Conservation (phyloP, 2,113 vertebrate genomes). For the Antennarius striatus region DNA sequence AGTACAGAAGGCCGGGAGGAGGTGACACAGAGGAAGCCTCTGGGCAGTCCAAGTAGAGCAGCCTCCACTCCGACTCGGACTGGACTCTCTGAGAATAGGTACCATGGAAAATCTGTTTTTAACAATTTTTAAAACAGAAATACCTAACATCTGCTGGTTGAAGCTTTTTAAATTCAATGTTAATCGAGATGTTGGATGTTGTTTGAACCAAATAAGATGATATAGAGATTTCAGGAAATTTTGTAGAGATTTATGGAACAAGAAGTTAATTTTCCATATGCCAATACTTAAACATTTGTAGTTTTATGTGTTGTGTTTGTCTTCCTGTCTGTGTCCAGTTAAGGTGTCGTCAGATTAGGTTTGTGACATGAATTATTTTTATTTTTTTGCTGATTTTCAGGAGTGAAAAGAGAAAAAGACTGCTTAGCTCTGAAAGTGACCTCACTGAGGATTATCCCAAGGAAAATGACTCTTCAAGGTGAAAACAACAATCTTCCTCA, state of each 20-base stretch:
- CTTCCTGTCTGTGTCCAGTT: background rate
- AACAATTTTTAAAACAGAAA: no score
- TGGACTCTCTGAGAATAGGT: constrained; percentile 92
- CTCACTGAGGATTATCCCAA: constrained; percentile 96
- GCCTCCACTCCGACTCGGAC: constrained; percentile 83
- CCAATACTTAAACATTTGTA: no score
- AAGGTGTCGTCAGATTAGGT: background rate
- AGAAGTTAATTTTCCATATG: no score
- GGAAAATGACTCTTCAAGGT: constrained; percentile 98
- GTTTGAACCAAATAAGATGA: no score
- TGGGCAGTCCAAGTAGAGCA: constrained; percentile 83
- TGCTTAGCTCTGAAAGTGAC: constrained; percentile 84
- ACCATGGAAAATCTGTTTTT: constrained; percentile 5
- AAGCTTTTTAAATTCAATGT: no score
- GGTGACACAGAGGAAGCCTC: constrained; percentile 82
- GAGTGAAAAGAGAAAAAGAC: constrained; percentile 92
- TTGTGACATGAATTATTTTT: background rate
- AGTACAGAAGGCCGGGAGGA: constrained; percentile 88
- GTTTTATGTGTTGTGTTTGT: background rate
- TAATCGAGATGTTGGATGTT: background rate
- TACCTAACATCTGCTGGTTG: no score
- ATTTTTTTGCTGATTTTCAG: constrained; percentile 46
- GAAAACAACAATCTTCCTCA: background rate
- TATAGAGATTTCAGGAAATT: no score
- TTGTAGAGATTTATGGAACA: no score